Evolutionary conservation across 2,888 invertebrate species (phyloP).

Genomic region (Phengaris arion): DNA sequence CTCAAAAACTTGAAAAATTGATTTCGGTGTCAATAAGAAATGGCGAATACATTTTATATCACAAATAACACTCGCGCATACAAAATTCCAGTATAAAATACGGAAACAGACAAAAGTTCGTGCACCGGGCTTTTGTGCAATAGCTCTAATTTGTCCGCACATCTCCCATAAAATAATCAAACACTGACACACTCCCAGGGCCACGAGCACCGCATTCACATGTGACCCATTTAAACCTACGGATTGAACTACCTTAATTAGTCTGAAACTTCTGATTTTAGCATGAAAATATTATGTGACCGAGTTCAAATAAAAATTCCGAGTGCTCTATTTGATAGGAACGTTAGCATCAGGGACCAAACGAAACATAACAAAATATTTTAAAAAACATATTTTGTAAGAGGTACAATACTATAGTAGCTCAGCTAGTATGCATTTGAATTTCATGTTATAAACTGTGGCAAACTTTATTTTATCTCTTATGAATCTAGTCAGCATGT

Average conservation of each 20-base stretch:
- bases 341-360: conserved; percentile 6
- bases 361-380: conserved; percentile 6
- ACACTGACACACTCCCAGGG: conserved; percentile 10
- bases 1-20: neutral
- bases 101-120: neutral
- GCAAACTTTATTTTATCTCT: too few species aligned
- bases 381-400: neutral
- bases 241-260: conserved; percentile 25
- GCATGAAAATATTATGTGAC: conserved; percentile 22
- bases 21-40: neutral
- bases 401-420: neutral
- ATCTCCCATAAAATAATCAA: conserved; percentile 19
- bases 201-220: neutral
- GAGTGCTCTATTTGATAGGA: conserved; percentile 8
- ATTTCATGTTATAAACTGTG: too few species aligned
- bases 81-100: neutral
- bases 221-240: conserved; percentile 25
- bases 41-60: neutral
- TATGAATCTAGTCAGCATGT: neutral
- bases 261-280: conserved; percentile 15
- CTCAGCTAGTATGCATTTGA: neutral
- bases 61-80: neutral
- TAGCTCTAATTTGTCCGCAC: conserved; percentile 11
- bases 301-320: neutral
- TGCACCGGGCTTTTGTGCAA: neutral